These are phyloP conservation scores for Rhingia rostrata DNA, from an alignment of 2,888 invertebrate species.

Conservation along the genomic window DNA sequence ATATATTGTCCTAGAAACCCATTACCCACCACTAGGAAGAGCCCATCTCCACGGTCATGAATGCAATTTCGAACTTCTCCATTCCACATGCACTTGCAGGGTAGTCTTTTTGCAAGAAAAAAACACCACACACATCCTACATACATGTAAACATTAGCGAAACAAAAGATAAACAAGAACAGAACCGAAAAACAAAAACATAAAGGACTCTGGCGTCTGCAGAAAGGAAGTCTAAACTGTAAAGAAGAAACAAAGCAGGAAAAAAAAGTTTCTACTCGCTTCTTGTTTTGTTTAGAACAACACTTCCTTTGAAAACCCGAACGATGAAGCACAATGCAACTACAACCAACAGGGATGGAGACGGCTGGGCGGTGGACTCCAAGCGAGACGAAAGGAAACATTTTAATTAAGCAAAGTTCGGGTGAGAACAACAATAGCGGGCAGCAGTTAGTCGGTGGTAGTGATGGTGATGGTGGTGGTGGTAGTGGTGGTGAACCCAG, in stretches of 20 bases:
- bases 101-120: neutral
- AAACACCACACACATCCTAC: neutral
- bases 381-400: constrained; percentile 48
- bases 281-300: constrained; percentile 66
- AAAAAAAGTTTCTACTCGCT: constrained; percentile 31
- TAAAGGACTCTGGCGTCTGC: constrained; percentile 48
- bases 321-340: constrained; percentile 30
- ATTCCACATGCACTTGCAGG: neutral
- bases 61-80: constrained; percentile 48
- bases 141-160: constrained; percentile 10
- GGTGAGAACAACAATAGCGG: constrained; percentile 52
- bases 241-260: constrained; percentile 1
- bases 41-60: constrained; percentile 51
- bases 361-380: neutral
- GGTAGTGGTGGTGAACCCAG: no score
- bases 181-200: constrained; percentile 18
- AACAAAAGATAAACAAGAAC: constrained; percentile 23
- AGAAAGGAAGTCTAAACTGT: constrained; percentile 41
- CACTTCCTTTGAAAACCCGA: constrained; percentile 56
- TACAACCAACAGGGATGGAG: neutral
- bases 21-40: constrained; percentile 32
- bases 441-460: constrained; percentile 10
- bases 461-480: neutral
- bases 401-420: constrained; percentile 74
- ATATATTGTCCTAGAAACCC: constrained; percentile 49